These are phyloP conservation scores for Oophaga sylvatica DNA, from an alignment of 2,797 vertebrate genomes.

Conservation along the genomic window DNA sequence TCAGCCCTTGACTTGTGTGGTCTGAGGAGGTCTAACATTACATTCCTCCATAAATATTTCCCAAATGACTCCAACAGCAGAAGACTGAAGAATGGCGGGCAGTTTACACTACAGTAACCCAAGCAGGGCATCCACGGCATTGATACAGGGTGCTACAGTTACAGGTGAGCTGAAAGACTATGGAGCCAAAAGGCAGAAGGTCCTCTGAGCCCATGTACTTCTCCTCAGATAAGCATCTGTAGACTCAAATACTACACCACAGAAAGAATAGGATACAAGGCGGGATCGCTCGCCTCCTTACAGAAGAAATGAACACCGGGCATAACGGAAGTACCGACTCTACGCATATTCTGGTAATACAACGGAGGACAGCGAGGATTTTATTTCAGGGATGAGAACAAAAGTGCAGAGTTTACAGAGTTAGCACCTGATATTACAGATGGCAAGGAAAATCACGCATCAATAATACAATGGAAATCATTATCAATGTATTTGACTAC, in stretches of 20 bases:
- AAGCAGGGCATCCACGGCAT: slow-evolving; percentile 63
- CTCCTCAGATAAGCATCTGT: slow-evolving; percentile 50
- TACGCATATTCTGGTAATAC: neutral
- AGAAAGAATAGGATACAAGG: slow-evolving; percentile 20
- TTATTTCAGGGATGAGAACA: neutral
- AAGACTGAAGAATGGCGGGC: neutral
- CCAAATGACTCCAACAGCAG: slow-evolving; percentile 42
- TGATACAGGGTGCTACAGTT: slow-evolving; percentile 65
- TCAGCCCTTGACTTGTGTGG: slow-evolving; percentile 69
- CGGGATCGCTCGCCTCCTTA: neutral
- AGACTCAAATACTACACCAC: slow-evolving; percentile 46
- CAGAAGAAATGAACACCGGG: no score
- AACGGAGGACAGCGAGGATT: neutral
- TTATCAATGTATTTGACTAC: neutral
- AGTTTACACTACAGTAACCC: slow-evolving; percentile 62
- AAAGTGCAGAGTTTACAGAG: neutral
- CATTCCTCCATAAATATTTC: slow-evolving; percentile 66
- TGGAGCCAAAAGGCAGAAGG: slow-evolving; percentile 40
- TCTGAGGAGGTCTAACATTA: slow-evolving; percentile 67
- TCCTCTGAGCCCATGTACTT: slow-evolving; percentile 56
- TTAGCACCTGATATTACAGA: neutral
- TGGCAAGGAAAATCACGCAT: neutral
- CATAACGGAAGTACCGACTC: neutral
- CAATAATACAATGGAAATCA: neutral
- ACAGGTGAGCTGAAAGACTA: slow-evolving; percentile 64